phyloP scores from a whole-genome alignment of 2,113 vertebrate genomes.

The Vireo altiloquus region DNA sequence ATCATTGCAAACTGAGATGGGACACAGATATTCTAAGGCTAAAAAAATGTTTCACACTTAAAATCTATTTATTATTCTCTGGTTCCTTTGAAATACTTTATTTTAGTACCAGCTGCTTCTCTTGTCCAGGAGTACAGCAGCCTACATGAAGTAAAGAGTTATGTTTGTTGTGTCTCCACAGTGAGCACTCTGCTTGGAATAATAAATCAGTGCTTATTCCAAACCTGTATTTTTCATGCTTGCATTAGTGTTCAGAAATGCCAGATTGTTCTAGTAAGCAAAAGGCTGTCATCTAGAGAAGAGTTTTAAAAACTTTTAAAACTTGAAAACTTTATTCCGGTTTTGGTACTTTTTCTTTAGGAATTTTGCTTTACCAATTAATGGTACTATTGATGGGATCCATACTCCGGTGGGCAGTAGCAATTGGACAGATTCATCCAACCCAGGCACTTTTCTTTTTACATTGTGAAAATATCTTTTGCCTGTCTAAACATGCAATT shows the following conservation, averaged over 20 bases:
- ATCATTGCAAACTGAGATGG: not conserved
- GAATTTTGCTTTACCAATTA: conserved; percentile 4
- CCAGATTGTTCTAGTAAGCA: not conserved
- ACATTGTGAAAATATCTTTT: not conserved
- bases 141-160: not conserved
- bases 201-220: not conserved
- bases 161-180: not conserved
- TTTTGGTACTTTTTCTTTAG: not conserved
- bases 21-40: not conserved
- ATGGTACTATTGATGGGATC: not conserved
- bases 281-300: not conserved
- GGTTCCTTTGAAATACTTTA: not conserved
- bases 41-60: not conserved
- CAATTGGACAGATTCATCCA: not conserved
- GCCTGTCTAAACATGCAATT: not conserved
- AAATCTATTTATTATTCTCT: not conserved
- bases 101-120: not conserved
- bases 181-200: not conserved
- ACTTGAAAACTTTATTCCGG: not conserved
- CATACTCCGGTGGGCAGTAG: not conserved
- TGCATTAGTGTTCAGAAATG: conserved; percentile 9
- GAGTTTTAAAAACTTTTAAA: conserved; percentile 14
- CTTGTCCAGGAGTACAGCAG: not conserved
- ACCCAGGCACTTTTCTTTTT: not conserved
- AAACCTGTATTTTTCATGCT: not conserved